Base-by-base conservation (phyloP, 2,888 invertebrate genomes). In the Nipponacmea schrenckii region DNA sequence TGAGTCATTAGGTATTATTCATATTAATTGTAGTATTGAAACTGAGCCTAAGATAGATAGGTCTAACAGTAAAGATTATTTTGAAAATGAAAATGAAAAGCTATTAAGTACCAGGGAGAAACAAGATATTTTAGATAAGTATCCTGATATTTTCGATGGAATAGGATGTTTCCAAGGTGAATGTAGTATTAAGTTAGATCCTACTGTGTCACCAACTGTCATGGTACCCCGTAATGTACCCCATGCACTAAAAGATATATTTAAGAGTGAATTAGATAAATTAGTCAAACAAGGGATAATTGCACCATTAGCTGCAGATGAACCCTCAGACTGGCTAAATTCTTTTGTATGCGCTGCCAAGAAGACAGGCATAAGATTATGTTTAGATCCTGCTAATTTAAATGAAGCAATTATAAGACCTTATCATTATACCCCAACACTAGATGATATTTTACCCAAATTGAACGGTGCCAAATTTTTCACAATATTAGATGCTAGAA, bases 331-430 rank as follows among this genome's bases (percentile, higher is more conserved):
- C 56, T 56, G 56, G 20, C 24, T 56, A 56, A 56, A 56, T 56
- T 56, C 15, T 56, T 56, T 56, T 56, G 56, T 56, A 20, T 56
- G 56, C 24, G 56, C 56, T 20, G 56, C 56, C 24, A 20, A 56
- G 24, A 56, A 56, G 56, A 56, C n/a, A 56, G 20, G 56, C 1
- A 56, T 56, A 20, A 56, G 56, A 56, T 56, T 56, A 56, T 56
- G 56, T 24, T 20, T 56, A 56, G 20, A 56, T 12, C 56, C 56
- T 56, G 56, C 56, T 24, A 56, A 20, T 1, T 56, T 56, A 56
- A 56, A 56, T 56, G 56, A 56, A 56, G 56, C 56, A 56, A 56
- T 56, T 20, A 56, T 56, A 20, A 56, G 56, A 56, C 56, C 56
- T 24, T 56, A 20, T 56, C 56, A 56, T 56, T 56, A 56, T 56